Evolutionary conservation across 2,797 vertebrate genomes (phyloP).

Genomic region (Rhabdophis nuchalis): DNA sequence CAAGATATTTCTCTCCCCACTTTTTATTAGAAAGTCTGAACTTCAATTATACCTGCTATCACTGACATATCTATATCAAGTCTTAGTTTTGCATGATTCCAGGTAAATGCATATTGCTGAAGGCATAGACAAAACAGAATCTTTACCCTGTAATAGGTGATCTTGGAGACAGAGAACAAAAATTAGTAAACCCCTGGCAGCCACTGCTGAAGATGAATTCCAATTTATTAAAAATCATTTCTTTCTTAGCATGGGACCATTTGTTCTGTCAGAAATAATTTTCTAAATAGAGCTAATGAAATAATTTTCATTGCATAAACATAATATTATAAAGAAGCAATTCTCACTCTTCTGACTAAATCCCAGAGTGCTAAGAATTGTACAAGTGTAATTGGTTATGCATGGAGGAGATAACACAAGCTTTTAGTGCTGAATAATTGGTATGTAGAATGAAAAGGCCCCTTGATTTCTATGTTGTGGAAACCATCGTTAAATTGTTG

Average conservation of each 20-base stretch:
- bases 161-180: background rate
- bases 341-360: slow-evolving; percentile 51
- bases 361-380: slow-evolving; percentile 20
- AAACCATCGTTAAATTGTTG: background rate
- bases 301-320: slow-evolving; percentile 57
- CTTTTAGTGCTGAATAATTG: background rate
- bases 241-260: slow-evolving; percentile 59
- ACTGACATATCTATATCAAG: background rate
- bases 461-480: slow-evolving; percentile 19
- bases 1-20: rapidly evolving
- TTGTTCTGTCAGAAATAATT: slow-evolving; percentile 42
- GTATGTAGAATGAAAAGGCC: background rate
- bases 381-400: slow-evolving; percentile 27
- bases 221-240: slow-evolving; percentile 72
- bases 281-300: slow-evolving; percentile 60
- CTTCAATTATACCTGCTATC: background rate
- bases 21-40: slow-evolving; percentile 24
- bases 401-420: background rate
- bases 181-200: slow-evolving; percentile 41
- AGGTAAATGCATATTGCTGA: slow-evolving; percentile 24
- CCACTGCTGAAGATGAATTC: slow-evolving; percentile 49
- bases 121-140: slow-evolving; percentile 53
- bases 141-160: slow-evolving; percentile 50
- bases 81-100: slow-evolving; percentile 22
- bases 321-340: slow-evolving; percentile 55